These are phyloP conservation scores for Trididemnum miniatum DNA, from an alignment of 23 tunicate genomes.

Conservation along the genomic window DNA sequence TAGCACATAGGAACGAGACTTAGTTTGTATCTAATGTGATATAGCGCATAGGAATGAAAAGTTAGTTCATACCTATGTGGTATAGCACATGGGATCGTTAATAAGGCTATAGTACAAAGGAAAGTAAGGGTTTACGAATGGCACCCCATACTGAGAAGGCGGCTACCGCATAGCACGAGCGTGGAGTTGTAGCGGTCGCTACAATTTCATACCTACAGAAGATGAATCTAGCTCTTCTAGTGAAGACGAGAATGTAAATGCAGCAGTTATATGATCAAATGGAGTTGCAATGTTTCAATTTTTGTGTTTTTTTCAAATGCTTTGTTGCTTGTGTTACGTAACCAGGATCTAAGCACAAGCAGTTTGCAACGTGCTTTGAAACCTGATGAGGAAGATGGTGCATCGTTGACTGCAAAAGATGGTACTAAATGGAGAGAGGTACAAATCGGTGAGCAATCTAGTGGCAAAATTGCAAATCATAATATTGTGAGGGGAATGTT, in stretches of 20 bases:
- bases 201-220: background rate
- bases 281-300: background rate
- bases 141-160: no score
- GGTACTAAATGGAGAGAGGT: constrained; percentile 1
- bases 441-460: constrained; percentile 2
- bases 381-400: constrained; percentile 7
- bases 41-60: no score
- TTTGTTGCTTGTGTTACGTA: background rate
- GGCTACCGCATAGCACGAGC: no score
- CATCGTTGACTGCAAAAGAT: constrained; percentile 9
- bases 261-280: background rate
- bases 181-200: background rate
- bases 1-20: no score
- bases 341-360: constrained; percentile 9
- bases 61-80: no score
- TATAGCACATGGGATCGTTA: no score
- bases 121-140: no score
- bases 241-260: constrained; percentile 15
- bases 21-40: no score
- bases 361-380: constrained; percentile 15
- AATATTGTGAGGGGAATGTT: background rate
- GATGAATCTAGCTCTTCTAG: constrained; percentile 28
- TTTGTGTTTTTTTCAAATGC: background rate
- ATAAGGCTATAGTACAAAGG: no score
- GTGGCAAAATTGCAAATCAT: background rate